Evolutionary conservation across 2,113 vertebrate species (phyloP), one percentile per base, ranked within the genome.

Genomic region (Rhinogobius similis): DNA sequence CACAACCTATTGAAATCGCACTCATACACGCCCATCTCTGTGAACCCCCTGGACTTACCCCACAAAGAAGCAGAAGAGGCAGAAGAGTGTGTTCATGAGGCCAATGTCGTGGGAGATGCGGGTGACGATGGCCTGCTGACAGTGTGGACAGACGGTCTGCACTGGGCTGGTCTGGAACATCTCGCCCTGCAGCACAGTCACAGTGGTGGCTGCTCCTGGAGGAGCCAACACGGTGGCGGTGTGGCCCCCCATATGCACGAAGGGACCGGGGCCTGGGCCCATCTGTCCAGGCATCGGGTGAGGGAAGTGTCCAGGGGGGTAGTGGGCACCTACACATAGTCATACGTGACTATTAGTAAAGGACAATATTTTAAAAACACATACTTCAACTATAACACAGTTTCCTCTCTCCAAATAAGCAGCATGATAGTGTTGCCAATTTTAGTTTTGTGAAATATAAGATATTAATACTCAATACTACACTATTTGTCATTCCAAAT

Each of bases 41-140:
- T 71, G 26, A 10, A 13, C 24, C 21, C 26, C 29, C 48, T 14
- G 11, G 36, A 92, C 96, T 75, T 90, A 98, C 97, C 97, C 97
- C 52, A 98, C 94, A 0, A 98, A 98, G 92, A 96, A 97, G 93
- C 97, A 99, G 92, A 99, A 94, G 91, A 98, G 95, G 82, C 97
- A 97, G 52, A 98, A 95, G 36, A 99, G 94, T 7, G 96, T 96
- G 89, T 97, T 99, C 96, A 98, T 96, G 90, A 98, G 94, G 68
- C 97, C 97, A 0, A 99, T 92, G 73, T 98, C 95, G 0, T 98
- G 95, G 76, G 94, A 94, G 87, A 98, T 97, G 84, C 94, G 96
- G 76, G 97, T 99, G 90, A 95, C 87, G 88, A 99, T 98, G 66
- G 96, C 94, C 90, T 98, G 97, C 91, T 98, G 97, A 91, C 97